Base-by-base conservation (phyloP, 2,888 invertebrate species). In the Nasonovia ribisnigri region DNA sequence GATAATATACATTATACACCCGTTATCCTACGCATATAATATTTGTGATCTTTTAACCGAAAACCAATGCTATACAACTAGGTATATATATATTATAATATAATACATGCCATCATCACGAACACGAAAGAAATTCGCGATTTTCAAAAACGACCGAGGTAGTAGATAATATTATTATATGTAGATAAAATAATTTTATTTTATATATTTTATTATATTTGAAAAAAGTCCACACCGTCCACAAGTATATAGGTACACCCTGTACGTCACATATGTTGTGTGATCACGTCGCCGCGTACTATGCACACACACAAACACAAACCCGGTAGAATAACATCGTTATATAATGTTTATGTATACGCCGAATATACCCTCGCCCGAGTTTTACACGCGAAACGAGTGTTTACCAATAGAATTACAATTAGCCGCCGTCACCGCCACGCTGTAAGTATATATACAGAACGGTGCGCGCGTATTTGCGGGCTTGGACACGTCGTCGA, bases 351-450 rank as follows among this genome's bases (percentile, higher is more conserved):
- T n/a, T 43, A 42, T 42, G 60, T 46, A 90, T 24, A n/a, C 60
- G 1, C 20, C 8, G n/a, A n/a, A 24, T 43, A 46, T 11, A 42
- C 36, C 36, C 87, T 13, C 36, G 26, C 10, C 46, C 48, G 67
- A 57, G 48, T 93, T 93, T 36, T 93, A 36, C 92, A 87, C 86
- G 90, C 57, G 84, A 89, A 84, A 92, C 77, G 36, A 93, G 90
- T 90, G 93, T 93, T 93, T 93, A 90, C 93, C 93, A 48, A 93
- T 90, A 86, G 93, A 93, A 93, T 93, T 84, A 93, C 93, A 93
- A 93, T 93, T 93, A 93, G 93, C 93, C 89, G 57, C 46, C 26
- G 57, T 29, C 77, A 77, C 57, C 54, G 51, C 60, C 48, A 5
- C 13, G 51, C 51, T n/a, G n/a, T 51, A 51, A 51, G 48, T 51